Percentiles rank a stretch among this genome's conserved stretches.
Conservation (phyloP, 2,113 vertebrate species). For the Apeltes quadracus region DNA sequence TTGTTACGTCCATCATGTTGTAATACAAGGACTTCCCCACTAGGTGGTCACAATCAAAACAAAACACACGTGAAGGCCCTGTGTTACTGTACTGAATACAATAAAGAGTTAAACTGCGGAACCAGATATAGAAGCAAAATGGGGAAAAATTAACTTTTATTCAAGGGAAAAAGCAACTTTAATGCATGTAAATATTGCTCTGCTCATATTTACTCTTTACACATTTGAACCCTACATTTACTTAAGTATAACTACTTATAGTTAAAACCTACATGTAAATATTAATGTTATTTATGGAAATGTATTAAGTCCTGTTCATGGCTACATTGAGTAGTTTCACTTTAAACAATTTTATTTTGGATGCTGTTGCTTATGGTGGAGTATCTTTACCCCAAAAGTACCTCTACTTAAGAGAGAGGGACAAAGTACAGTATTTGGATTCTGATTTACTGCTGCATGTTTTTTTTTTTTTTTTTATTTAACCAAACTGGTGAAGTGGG, state of each 20-base stretch:
- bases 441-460: background rate
- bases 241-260: background rate
- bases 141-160: background rate
- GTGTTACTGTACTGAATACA: background rate
- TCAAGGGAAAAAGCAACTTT: background rate
- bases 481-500: background rate
- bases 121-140: background rate
- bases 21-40: background rate
- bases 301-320: background rate
- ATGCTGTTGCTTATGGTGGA: background rate
- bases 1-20: background rate
- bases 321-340: background rate
- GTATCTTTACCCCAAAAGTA: background rate
- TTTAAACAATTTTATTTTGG: background rate
- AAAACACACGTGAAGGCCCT: background rate
- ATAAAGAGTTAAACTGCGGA: background rate
- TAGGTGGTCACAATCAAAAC: background rate
- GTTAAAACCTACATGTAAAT: background rate
- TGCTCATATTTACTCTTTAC: background rate
- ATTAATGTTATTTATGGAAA: background rate
- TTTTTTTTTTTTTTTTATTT: background rate
- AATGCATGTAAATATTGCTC: background rate
- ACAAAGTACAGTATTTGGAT: no score
- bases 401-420: background rate
- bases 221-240: background rate